These are phyloP conservation scores for Drosophila maculinotata DNA, from an alignment of 2,888 invertebrate genomes.

Conservation along the genomic window DNA sequence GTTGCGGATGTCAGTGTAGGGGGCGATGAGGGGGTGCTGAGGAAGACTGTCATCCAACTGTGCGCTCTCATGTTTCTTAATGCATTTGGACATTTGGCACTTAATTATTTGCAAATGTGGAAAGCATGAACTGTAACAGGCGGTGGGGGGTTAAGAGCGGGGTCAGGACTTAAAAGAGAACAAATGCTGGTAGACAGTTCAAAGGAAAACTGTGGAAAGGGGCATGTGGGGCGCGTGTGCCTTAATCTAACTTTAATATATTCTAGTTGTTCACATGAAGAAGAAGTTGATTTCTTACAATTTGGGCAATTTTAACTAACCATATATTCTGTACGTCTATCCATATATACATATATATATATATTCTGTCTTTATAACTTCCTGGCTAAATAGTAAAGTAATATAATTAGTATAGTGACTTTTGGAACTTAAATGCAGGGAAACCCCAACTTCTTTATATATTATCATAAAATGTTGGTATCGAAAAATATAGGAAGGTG, in stretches of 20 bases:
- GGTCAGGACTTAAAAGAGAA: slow-evolving; percentile 44
- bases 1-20: slow-evolving; percentile 20
- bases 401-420: no score
- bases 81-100: slow-evolving; percentile 69
- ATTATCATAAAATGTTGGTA: no score
- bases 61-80: slow-evolving; percentile 60
- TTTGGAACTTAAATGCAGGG: no score
- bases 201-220: slow-evolving; percentile 18
- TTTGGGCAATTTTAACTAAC: no score
- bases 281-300: no score
- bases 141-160: slow-evolving; percentile 4
- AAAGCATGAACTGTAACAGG: slow-evolving; percentile 15
- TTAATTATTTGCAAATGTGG: slow-evolving; percentile 75
- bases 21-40: not conserved
- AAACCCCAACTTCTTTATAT: no score
- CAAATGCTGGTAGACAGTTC: slow-evolving; percentile 35
- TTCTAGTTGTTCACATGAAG: not conserved
- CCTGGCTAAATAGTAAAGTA: no score
- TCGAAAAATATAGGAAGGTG: no score
- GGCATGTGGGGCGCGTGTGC: not conserved
- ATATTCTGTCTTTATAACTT: no score
- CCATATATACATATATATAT: no score
- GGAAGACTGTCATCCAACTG: slow-evolving; percentile 40
- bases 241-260: not conserved
- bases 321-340: no score